These are phyloP conservation scores for Keiferia lycopersicella DNA, from an alignment of 2,888 invertebrate species.

Conservation along the genomic window DNA sequence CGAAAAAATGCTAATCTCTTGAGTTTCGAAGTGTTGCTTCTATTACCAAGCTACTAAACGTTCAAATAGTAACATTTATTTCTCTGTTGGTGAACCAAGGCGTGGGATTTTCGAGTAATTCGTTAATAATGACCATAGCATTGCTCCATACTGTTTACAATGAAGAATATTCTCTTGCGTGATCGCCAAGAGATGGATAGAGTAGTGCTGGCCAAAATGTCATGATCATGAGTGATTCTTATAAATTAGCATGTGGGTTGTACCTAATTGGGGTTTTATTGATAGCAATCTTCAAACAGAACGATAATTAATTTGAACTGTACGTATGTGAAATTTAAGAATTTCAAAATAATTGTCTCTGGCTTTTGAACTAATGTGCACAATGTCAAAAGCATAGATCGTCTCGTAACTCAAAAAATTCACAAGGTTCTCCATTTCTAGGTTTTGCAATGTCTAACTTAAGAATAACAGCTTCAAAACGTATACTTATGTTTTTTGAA, in stretches of 20 bases:
- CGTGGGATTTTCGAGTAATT: slow-evolving; percentile 46
- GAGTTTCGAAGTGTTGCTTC: no score
- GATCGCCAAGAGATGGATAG: slow-evolving; percentile 23
- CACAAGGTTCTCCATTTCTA: no score
- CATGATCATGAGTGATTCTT: slow-evolving; percentile 26
- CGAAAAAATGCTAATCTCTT: no score
- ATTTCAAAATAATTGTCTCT: no score
- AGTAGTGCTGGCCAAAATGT: slow-evolving; percentile 29
- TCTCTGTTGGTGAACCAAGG: slow-evolving; percentile 3
- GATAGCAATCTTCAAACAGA: not conserved
- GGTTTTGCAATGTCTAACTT: no score
- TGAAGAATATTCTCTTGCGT: slow-evolving; percentile 37
- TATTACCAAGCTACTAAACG: not conserved
- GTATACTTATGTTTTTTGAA: no score
- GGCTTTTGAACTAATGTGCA: no score
- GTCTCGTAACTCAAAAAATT: no score
- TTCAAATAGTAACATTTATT: not conserved
- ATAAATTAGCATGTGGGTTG: slow-evolving; percentile 18
- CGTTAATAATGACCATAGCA: slow-evolving; percentile 38
- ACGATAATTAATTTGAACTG: no score
- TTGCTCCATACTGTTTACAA: slow-evolving; percentile 42
- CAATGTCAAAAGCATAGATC: no score
- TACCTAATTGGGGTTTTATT: not conserved
- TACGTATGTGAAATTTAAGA: no score
- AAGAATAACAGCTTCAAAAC: no score